These are phyloP conservation scores for Molorchus minor DNA, from an alignment of 2,888 invertebrate genomes.

Conservation along the genomic window DNA sequence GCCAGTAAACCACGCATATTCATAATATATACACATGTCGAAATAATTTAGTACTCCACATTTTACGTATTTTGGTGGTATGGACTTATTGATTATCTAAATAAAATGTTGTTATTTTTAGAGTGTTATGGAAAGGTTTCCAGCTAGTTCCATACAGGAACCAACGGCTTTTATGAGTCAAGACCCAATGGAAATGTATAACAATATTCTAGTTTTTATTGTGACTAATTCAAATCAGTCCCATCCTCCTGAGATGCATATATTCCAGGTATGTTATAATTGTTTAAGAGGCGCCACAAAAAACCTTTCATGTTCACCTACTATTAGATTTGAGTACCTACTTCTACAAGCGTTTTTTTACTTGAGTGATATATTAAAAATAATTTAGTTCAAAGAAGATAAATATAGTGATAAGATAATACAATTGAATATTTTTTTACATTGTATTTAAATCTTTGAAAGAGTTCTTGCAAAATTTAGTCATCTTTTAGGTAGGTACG, in stretches of 20 bases:
- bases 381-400: conserved; percentile 15
- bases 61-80: no score
- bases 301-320: no score
- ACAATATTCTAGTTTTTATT: conserved; percentile 97
- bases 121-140: conserved; percentile 97
- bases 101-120: conserved; percentile 59
- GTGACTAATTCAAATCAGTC: conserved; percentile 73
- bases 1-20: no score
- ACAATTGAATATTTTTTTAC: conserved; percentile 7
- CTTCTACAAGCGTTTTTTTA: no score
- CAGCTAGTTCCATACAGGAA: conserved; percentile 89
- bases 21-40: no score
- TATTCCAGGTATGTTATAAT: conserved; percentile 76
- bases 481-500: no score
- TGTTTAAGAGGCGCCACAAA: neutral
- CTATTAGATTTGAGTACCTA: no score
- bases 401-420: conserved; percentile 21
- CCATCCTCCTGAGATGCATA: conserved; percentile 93
- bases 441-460: conserved; percentile 26
- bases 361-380: conserved; percentile 1
- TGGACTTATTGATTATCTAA: no score
- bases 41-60: no score
- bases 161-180: conserved; percentile 98
- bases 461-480: no score
- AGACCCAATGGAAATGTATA: conserved; percentile 97